Conservation (phyloP, 1,140 invertebrate genomes). For the Drepana arcuata region DNA sequence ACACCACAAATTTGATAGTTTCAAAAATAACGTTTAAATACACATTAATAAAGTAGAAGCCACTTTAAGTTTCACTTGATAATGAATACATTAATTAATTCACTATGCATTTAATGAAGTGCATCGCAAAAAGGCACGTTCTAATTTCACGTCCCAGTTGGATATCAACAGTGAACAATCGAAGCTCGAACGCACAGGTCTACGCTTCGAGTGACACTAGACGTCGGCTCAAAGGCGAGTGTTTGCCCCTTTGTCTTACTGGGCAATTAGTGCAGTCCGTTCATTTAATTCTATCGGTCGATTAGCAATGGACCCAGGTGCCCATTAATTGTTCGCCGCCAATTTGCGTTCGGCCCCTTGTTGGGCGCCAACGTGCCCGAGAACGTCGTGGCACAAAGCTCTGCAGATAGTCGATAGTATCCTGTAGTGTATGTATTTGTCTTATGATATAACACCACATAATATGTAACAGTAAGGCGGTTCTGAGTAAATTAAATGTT, state of each 20-base stretch:
- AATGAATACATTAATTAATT: too few species aligned
- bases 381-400: slow-evolving; percentile 18
- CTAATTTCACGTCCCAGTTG: slow-evolving; percentile 24
- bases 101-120: too few species aligned
- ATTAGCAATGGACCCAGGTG: slow-evolving; percentile 57
- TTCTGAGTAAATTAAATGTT: too few species aligned
- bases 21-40: too few species aligned
- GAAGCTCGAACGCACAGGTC: slow-evolving; percentile 20
- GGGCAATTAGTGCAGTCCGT: slow-evolving; percentile 65
- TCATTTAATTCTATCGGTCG: slow-evolving; percentile 67
- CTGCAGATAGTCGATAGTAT: too few species aligned
- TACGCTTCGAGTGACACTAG: slow-evolving; percentile 63
- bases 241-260: slow-evolving; percentile 68
- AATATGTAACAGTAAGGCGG: too few species aligned
- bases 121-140: too few species aligned
- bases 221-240: slow-evolving; percentile 61
- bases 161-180: slow-evolving; percentile 22
- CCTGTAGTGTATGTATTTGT: too few species aligned
- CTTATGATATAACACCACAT: too few species aligned
- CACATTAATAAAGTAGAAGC: too few species aligned
- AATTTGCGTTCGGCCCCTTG: slow-evolving; percentile 32
- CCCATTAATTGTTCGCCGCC: slow-evolving; percentile 55
- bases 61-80: too few species aligned
- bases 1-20: too few species aligned
- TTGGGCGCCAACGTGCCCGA: slow-evolving; percentile 21